Conservation (phyloP, 2,797 vertebrate species). For the Muraenolepis orangiensis region DNA sequence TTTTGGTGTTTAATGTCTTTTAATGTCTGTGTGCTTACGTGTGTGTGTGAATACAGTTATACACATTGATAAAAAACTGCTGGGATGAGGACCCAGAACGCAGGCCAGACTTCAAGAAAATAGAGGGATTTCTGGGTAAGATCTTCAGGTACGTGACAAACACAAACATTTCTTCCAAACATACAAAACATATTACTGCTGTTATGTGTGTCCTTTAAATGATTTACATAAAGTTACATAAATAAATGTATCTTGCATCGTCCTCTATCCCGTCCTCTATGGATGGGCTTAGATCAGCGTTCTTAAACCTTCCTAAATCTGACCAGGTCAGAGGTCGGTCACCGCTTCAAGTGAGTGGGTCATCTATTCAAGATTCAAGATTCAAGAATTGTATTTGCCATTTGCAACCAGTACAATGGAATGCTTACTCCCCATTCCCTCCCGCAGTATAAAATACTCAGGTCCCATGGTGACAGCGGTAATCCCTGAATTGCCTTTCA, state of each 20-base stretch:
- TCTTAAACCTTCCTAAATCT: neutral
- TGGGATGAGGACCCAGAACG: conserved; percentile 98
- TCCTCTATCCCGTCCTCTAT: neutral
- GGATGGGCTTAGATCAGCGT: neutral
- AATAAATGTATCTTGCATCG: neutral
- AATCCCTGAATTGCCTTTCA: too few relatives aligned
- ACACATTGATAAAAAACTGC: conserved; percentile 84
- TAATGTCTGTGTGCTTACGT: too few relatives aligned
- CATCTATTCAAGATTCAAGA: too few relatives aligned
- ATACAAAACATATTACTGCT: neutral
- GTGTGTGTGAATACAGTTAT: conserved; percentile 70
- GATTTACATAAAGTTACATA: neutral
- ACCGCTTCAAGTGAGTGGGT: too few relatives aligned
- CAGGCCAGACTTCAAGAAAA: conserved; percentile 94
- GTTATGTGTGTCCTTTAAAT: neutral
- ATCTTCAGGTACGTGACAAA: conserved; percentile 84
- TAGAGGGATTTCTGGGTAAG: conserved; percentile 84
- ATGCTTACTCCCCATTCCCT: too few relatives aligned
- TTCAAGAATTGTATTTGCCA: too few relatives aligned
- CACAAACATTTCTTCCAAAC: neutral
- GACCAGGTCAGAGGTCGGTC: too few relatives aligned
- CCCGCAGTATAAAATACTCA: too few relatives aligned
- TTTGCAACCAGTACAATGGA: too few relatives aligned
- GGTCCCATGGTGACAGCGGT: too few relatives aligned
- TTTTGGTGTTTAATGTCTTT: neutral